These are phyloP conservation scores for Cepaea hortensis DNA, from an alignment of 2,888 invertebrate genomes.

Conservation along the genomic window DNA sequence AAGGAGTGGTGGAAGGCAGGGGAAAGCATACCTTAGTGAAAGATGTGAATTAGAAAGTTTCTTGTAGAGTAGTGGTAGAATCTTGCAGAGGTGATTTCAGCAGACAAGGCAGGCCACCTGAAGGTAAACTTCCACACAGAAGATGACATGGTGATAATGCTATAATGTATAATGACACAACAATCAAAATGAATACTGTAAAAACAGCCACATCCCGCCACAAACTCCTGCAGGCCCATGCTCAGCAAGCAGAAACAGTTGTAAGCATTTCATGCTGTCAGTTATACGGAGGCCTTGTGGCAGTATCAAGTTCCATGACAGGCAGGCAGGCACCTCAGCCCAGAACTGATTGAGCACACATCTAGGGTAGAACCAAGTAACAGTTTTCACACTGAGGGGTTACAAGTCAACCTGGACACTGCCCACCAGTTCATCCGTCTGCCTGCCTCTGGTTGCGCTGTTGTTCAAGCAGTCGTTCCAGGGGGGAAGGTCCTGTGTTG, in stretches of 20 bases:
- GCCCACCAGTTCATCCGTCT: slow-evolving; percentile 54
- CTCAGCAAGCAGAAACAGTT: background rate
- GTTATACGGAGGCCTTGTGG: background rate
- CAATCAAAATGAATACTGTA: background rate
- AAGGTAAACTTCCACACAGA: background rate
- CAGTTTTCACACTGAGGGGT: background rate
- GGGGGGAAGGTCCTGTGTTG: slow-evolving; percentile 78
- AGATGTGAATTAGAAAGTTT: no score
- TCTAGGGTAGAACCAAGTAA: slow-evolving; percentile 16
- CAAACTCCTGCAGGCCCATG: background rate
- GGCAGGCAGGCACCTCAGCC: background rate
- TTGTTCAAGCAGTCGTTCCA: slow-evolving; percentile 87
- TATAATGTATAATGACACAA: background rate
- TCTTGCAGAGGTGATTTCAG: no score
- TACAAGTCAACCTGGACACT: no score
- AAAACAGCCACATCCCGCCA: background rate
- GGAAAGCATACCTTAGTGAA: no score
- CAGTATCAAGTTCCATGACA: no score
- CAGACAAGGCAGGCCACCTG: no score
- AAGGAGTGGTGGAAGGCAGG: no score
- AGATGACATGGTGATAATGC: background rate
- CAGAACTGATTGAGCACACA: background rate
- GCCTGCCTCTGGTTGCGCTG: slow-evolving; percentile 80
- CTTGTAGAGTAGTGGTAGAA: no score
- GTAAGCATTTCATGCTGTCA: background rate